Evolutionary conservation across 2,113 vertebrate genomes (phyloP).

Genomic region (Pachypanchax playfairii): DNA sequence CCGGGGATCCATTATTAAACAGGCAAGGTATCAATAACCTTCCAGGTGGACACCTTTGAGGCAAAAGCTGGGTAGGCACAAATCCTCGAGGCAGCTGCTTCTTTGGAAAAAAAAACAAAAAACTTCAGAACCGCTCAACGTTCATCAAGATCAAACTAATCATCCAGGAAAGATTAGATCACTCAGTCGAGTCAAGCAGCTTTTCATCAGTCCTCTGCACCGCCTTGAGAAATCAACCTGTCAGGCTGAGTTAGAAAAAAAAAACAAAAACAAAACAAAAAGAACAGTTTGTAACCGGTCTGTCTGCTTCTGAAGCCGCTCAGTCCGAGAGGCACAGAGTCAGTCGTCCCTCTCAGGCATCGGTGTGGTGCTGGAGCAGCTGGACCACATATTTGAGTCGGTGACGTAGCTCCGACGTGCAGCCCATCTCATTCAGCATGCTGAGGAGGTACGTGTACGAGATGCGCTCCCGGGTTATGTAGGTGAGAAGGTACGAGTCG

Average conservation of each 20-base stretch:
- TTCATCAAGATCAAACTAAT: constrained; percentile 45
- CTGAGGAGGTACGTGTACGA: constrained; percentile 90
- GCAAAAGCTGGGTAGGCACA: constrained; percentile 67
- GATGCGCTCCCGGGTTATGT: constrained; percentile 90
- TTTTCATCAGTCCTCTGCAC: constrained; percentile 37
- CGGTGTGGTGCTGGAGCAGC: constrained; percentile 88
- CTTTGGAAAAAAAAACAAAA: constrained; percentile 28
- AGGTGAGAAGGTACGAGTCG: constrained; percentile 91
- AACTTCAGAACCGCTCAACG: constrained; percentile 53
- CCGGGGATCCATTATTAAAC: constrained; percentile 52
- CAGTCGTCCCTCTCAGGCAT: constrained; percentile 66
- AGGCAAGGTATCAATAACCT: constrained; percentile 43
- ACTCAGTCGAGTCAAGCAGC: constrained; percentile 33
- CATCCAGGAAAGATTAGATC: constrained; percentile 39
- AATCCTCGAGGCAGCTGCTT: constrained; percentile 57
- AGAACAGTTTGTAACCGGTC: constrained; percentile 27
- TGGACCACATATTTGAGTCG: constrained; percentile 88
- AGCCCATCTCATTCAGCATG: constrained; percentile 88
- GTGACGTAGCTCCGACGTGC: constrained; percentile 87
- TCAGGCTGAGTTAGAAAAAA: constrained; percentile 30
- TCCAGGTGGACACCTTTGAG: constrained; percentile 62
- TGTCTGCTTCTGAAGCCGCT: constrained; percentile 35
- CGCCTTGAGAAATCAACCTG: constrained; percentile 46
- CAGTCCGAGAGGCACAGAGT: constrained; percentile 34
- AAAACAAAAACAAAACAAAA: too few species aligned